Evolutionary conservation across 2,113 vertebrate species (phyloP), one percentile per base, ranked within the genome.

Genomic region (Crotalus tigris): DNA sequence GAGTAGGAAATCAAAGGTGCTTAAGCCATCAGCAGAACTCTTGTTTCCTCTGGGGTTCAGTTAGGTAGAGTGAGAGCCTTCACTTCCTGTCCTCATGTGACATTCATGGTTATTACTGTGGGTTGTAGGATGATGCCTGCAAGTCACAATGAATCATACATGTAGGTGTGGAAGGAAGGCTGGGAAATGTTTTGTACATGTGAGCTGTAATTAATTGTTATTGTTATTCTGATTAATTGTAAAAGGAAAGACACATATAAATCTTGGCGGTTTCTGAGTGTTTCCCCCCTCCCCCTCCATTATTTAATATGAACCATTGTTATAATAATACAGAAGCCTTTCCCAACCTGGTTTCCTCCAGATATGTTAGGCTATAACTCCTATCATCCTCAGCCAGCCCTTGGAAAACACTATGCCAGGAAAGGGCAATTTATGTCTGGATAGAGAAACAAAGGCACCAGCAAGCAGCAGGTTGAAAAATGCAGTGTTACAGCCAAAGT

Each of bases 141-240:
- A 58, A 59, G 53, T 91, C 90, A 88, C 51, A 33, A 81, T 91
- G 93, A 93, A 85, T 93, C 90, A 91, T 15, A 12, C n/a, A 53
- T 7, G 53, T 53, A 91, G 90, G 90, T 85, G 90, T 85, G 85
- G 64, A 88, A 91, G 61, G 64, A 88, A 91, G 61, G 44, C 54
- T 91, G 90, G 19, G 46, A 81, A 21, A 46, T 88, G 61, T 81
- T 91, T 91, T 93, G 86, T 91, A 89, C 53, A 89, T 21, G 46
- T 88, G 55, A 54, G 54, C 15, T 54, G 39, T 91, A 93, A 93
- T 33, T 87, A 91, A 91, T 88, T 93, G 61, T 59, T 92, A 81
- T 92, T 92, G 15, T 92, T 89, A 89, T 89, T 57, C 87, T 81
- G 55, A 88, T 93, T 91, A 89, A 91, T 91, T 91, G 46, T 24